Percentiles rank a stretch among this genome's conserved stretches.
These are phyloP conservation scores for Adelosebastes latens DNA, from an alignment of 2,797 vertebrate species.

Conservation along the genomic window DNA sequence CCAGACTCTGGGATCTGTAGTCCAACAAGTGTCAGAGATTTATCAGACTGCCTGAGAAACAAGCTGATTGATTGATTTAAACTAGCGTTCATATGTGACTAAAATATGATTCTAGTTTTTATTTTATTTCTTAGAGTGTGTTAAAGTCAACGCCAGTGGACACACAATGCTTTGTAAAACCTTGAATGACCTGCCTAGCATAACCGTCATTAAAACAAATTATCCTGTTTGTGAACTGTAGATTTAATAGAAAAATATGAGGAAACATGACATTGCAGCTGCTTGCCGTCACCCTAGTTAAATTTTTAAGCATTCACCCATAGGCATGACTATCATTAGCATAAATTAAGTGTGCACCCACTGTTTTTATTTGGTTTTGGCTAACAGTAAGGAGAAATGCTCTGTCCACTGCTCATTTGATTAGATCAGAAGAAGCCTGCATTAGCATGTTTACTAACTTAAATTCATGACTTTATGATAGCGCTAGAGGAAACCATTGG, in stretches of 20 bases:
- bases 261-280: slow-evolving; percentile 37
- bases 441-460: background rate
- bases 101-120: background rate
- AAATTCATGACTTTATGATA: no score
- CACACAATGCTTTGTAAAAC: background rate
- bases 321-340: slow-evolving; percentile 20
- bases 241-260: slow-evolving; percentile 5
- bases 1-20: slow-evolving; percentile 4
- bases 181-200: background rate
- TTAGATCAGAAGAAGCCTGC: background rate
- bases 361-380: slow-evolving; percentile 10
- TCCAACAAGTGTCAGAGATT: slow-evolving; percentile 14
- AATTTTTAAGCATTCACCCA: slow-evolving; percentile 25
- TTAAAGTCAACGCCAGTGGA: background rate
- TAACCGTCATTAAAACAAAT: background rate
- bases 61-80: background rate
- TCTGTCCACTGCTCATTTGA: background rate
- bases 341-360: slow-evolving; percentile 1
- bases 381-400: background rate
- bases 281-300: slow-evolving; percentile 25
- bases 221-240: background rate
- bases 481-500: no score
- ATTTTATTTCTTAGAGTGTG: background rate
- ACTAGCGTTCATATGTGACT: background rate
- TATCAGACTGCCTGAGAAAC: background rate